phyloP scores from a whole-genome alignment of 2,797 vertebrate genomes.

The Heliangelus exortis region DNA sequence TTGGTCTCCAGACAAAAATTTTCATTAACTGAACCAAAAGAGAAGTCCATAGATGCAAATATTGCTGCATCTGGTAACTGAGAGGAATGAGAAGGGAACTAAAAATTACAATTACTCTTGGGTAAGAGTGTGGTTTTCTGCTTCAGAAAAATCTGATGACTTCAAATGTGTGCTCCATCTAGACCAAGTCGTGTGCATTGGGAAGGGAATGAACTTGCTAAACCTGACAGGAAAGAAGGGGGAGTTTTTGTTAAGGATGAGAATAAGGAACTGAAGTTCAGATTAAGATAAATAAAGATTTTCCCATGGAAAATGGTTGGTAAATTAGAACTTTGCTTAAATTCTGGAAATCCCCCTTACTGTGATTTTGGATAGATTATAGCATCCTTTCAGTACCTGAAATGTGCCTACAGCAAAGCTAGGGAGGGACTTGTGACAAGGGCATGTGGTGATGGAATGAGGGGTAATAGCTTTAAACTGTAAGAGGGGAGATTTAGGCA shows the following conservation, averaged over 20 bases:
- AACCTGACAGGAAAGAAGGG: not conserved
- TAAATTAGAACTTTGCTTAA: not conserved
- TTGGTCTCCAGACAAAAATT: not conserved
- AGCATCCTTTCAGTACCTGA: no score
- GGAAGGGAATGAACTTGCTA: not conserved
- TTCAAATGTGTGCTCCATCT: not conserved
- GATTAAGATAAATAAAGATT: not conserved
- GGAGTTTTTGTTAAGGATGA: not conserved
- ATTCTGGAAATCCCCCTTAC: not conserved
- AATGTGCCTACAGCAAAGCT: no score
- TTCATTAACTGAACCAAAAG: not conserved
- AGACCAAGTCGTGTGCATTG: not conserved
- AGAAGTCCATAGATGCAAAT: not conserved
- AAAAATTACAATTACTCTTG: constrained; percentile 8
- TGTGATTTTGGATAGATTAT: not conserved
- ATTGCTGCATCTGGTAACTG: not conserved
- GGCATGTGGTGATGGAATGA: no score
- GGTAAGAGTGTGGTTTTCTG: not conserved
- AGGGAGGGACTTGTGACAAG: no score
- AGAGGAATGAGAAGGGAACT: not conserved
- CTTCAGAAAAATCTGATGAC: not conserved
- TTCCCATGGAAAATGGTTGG: not conserved
- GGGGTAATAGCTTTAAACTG: no score
- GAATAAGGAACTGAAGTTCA: not conserved
- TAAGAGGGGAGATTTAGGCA: no score